These are phyloP conservation scores for Poecilia wingei DNA, from an alignment of 2,797 vertebrate genomes.

Conservation along the genomic window DNA sequence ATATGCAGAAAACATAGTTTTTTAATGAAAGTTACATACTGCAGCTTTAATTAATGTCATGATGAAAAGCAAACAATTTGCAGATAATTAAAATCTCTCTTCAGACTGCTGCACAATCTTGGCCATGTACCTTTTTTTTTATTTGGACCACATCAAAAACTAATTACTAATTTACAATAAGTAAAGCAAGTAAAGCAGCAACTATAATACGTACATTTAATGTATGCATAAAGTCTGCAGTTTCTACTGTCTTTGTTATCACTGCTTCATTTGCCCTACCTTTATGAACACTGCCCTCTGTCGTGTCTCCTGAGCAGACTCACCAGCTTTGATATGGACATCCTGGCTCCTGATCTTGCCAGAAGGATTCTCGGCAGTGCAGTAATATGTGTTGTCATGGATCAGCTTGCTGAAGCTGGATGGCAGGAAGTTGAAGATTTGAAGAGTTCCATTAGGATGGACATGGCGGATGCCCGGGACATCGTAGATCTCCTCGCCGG, in stretches of 20 bases:
- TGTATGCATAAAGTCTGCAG: background rate
- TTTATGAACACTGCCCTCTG: background rate
- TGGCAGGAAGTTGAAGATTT: slow-evolving; percentile 99
- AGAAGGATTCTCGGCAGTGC: slow-evolving; percentile 99
- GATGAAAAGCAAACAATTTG: background rate
- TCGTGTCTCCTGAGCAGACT: slow-evolving; percentile 64
- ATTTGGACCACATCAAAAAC: background rate
- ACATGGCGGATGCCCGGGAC: slow-evolving; percentile 98
- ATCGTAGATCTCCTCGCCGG: slow-evolving; percentile 99
- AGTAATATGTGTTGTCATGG: slow-evolving; percentile 99
- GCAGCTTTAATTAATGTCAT: background rate
- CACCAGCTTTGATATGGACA: slow-evolving; percentile 99
- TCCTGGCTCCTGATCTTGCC: slow-evolving; percentile 99
- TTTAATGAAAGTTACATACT: too few species aligned
- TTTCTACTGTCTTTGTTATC: background rate
- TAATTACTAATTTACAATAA: background rate
- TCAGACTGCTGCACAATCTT: background rate
- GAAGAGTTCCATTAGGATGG: slow-evolving; percentile 98
- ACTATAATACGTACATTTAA: too few species aligned
- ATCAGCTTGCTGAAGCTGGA: slow-evolving; percentile 99
- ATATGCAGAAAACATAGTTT: too few species aligned
- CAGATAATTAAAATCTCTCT: background rate
- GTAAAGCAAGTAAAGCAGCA: background rate
- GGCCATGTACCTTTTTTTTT: background rate
- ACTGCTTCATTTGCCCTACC: background rate